Evolutionary conservation across 2,888 invertebrate species (phyloP).

Genomic region (Scaptomyza cyrtandrae): DNA sequence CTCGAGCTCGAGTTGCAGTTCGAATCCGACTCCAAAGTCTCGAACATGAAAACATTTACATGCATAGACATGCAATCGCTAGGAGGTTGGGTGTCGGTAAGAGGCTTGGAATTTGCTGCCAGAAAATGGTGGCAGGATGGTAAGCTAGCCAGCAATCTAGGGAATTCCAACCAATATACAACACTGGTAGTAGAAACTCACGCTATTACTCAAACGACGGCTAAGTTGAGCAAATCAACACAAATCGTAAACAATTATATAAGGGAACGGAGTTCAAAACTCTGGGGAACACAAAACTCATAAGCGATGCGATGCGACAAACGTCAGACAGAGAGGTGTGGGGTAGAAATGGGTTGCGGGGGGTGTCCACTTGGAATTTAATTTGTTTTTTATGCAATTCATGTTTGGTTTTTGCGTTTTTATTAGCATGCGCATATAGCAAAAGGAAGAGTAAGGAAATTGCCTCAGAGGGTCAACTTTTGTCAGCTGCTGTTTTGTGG

Average conservation of each 20-base stretch:
- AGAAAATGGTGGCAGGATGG: constrained; percentile 14
- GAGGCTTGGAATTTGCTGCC: constrained; percentile 12
- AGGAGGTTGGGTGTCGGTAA: not conserved
- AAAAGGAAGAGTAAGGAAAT: constrained; percentile 12
- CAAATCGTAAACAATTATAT: constrained; percentile 64
- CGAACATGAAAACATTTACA: constrained; percentile 67
- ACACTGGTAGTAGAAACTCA: constrained; percentile 21
- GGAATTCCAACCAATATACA: constrained; percentile 27
- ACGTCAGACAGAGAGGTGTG: not conserved
- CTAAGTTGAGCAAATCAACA: constrained; percentile 49
- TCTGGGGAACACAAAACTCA: constrained; percentile 49
- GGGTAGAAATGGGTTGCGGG: not conserved
- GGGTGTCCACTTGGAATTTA: constrained; percentile 57
- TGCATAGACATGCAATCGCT: constrained; percentile 65
- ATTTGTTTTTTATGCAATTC: constrained; percentile 71
- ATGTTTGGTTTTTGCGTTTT: constrained; percentile 70
- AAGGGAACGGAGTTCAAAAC: constrained; percentile 29
- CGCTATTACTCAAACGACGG: constrained; percentile 43
- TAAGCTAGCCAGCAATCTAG: constrained; percentile 23
- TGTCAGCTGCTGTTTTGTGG: constrained; percentile 5
- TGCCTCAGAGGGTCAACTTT: constrained; percentile 10
- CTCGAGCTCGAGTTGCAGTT: constrained; percentile 9
- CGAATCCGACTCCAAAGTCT: constrained; percentile 31
- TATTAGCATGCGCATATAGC: constrained; percentile 52
- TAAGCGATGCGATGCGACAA: constrained; percentile 12